Percentiles rank a stretch among this genome's conserved stretches.
phyloP scores from a whole-genome alignment of 2,113 vertebrate species.

The Epinephelus fuscoguttatus region DNA sequence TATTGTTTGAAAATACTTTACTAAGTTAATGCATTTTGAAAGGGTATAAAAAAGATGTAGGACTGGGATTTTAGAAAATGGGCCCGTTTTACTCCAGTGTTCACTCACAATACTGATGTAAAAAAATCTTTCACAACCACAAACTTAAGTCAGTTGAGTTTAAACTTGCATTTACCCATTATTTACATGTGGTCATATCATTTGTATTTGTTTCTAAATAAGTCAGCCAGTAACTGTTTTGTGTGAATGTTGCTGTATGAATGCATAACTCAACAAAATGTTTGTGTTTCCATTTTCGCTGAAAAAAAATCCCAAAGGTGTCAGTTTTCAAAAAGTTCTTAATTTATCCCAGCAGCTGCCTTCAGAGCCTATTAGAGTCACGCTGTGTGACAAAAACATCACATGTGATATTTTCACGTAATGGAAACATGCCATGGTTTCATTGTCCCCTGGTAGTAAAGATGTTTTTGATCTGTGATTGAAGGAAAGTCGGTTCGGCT shows the following conservation, averaged over 20 bases:
- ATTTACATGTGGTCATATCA: background rate
- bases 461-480: slow-evolving; percentile 30
- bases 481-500: background rate
- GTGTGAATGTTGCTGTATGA: background rate
- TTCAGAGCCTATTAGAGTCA: slow-evolving; percentile 13
- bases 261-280: background rate
- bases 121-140: background rate
- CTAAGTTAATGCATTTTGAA: background rate
- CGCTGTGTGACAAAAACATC: slow-evolving; percentile 42
- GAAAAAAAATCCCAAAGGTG: slow-evolving; percentile 25
- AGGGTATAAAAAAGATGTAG: background rate
- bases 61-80: background rate
- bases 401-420: slow-evolving; percentile 29
- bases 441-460: slow-evolving; percentile 47
- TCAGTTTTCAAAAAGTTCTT: slow-evolving; percentile 14
- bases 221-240: background rate
- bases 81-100: background rate
- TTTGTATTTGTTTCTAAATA: background rate
- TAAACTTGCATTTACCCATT: background rate
- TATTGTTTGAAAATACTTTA: background rate
- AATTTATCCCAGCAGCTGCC: slow-evolving; percentile 34
- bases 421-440: slow-evolving; percentile 70
- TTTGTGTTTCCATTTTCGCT: background rate
- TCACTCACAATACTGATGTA: background rate
- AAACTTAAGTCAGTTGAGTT: background rate